These are phyloP conservation scores for Mactromeris polynyma DNA, from an alignment of 2,888 invertebrate genomes.

Conservation along the genomic window DNA sequence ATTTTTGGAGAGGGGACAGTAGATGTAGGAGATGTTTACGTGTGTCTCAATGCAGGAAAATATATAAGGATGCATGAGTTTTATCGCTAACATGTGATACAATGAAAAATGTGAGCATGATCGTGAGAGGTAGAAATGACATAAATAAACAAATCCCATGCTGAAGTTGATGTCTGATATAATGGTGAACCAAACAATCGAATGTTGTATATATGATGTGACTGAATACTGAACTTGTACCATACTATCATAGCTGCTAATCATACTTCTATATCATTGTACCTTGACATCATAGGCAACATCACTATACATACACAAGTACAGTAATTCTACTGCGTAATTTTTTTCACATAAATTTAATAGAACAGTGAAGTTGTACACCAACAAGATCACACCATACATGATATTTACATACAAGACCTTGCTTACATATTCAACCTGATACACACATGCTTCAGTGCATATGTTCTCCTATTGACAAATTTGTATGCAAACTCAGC, in stretches of 20 bases:
- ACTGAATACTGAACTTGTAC: conserved; percentile 2
- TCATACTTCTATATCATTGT: background rate
- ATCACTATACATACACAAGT: too few species aligned
- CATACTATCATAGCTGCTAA: background rate
- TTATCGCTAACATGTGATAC: conserved; percentile 56
- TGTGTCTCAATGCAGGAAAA: conserved; percentile 45
- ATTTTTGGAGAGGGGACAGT: conserved; percentile 37
- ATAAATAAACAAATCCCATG: conserved; percentile 35
- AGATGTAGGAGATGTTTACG: conserved; percentile 27
- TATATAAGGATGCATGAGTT: conserved; percentile 49
- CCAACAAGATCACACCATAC: too few species aligned
- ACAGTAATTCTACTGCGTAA: too few species aligned
- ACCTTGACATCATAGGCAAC: too few species aligned
- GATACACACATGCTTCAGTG: background rate
- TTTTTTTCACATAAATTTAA: too few species aligned
- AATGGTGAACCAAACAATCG: background rate
- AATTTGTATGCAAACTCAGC: background rate
- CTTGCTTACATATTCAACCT: background rate
- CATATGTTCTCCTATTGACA: background rate
- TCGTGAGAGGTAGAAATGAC: conserved; percentile 33
- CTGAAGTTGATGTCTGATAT: conserved; percentile 25
- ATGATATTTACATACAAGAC: too few species aligned
- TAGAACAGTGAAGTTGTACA: too few species aligned
- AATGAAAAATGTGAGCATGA: conserved; percentile 37
- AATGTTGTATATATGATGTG: background rate